Evolutionary conservation across 2,888 invertebrate genomes (phyloP).

Genomic region (Lasioglossum pauxillum): DNA sequence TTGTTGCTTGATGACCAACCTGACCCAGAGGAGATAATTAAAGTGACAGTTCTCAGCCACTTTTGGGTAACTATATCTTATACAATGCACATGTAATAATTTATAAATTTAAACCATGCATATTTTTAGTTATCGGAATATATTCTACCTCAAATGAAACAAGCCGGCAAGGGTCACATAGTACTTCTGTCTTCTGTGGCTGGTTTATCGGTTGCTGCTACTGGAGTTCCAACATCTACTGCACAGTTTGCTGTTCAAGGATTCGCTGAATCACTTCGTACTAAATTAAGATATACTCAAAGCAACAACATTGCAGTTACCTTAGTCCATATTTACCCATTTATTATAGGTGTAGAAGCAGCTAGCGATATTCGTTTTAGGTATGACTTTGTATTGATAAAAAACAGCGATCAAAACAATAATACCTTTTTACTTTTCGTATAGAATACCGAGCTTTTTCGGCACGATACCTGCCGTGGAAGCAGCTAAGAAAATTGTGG

Average conservation of each 20-base stretch:
- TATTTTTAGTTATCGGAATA: conserved; percentile 86
- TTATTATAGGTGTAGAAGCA: conserved; percentile 86
- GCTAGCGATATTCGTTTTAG: conserved; percentile 86
- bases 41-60: conserved; percentile 87
- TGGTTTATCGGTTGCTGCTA: conserved; percentile 86
- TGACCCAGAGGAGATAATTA: conserved; percentile 86
- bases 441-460: conserved; percentile 88
- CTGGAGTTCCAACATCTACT: conserved; percentile 87
- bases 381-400: conserved; percentile 77
- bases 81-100: not conserved
- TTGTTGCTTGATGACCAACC: conserved; percentile 86
- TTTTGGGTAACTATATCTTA: conserved; percentile 86
- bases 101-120: not conserved
- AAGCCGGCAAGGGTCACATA: conserved; percentile 87
- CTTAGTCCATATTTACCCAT: conserved; percentile 88
- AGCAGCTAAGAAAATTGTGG: conserved; percentile 87
- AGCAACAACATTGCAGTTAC: conserved; percentile 87
- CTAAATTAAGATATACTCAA: conserved; percentile 86
- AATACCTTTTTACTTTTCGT: conserved; percentile 15
- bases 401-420: not conserved
- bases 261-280: conserved; percentile 87
- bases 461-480: conserved; percentile 87
- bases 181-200: conserved; percentile 88
- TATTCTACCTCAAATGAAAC: conserved; percentile 87
- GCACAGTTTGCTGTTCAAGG: conserved; percentile 89